These are phyloP conservation scores for Luehdorfia chinensis DNA, from an alignment of 1,140 invertebrate genomes.

Conservation along the genomic window DNA sequence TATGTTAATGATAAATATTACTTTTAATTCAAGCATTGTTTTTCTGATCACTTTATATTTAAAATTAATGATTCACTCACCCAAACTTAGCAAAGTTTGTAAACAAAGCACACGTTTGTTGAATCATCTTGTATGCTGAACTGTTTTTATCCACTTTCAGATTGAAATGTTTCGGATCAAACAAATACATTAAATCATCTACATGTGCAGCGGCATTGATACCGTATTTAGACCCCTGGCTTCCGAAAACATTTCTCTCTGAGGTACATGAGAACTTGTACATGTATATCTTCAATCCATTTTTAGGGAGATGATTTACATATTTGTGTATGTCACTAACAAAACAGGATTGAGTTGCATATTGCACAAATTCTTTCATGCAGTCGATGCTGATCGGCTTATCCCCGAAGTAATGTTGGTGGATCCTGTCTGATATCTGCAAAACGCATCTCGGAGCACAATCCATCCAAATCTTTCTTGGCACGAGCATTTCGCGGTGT, in stretches of 20 bases:
- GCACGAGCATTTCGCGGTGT: slow-evolving; percentile 40
- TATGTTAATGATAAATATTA: too few relatives aligned
- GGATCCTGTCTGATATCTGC: slow-evolving; percentile 49
- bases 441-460: slow-evolving; percentile 29
- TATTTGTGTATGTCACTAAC: slow-evolving; percentile 53
- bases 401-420: slow-evolving; percentile 68
- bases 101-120: slow-evolving; percentile 67
- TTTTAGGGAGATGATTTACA: slow-evolving; percentile 36
- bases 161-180: slow-evolving; percentile 33
- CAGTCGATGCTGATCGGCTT: slow-evolving; percentile 29
- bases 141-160: slow-evolving; percentile 31
- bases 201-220: slow-evolving; percentile 39
- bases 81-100: slow-evolving; percentile 75
- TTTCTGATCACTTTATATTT: too few relatives aligned
- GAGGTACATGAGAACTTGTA: slow-evolving; percentile 40
- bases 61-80: too few relatives aligned
- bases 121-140: slow-evolving; percentile 46
- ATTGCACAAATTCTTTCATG: slow-evolving; percentile 31
- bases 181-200: slow-evolving; percentile 55
- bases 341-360: slow-evolving; percentile 54
- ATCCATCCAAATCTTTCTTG: slow-evolving; percentile 33
- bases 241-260: slow-evolving; percentile 37
- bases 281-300: slow-evolving; percentile 29
- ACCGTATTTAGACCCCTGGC: slow-evolving; percentile 22
- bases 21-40: too few relatives aligned